A percentile compares a stretch with the other conserved stretches of the same genome.
Conservation (phyloP, 2,888 invertebrate species). For the Blastobasis lacticolella region DNA sequence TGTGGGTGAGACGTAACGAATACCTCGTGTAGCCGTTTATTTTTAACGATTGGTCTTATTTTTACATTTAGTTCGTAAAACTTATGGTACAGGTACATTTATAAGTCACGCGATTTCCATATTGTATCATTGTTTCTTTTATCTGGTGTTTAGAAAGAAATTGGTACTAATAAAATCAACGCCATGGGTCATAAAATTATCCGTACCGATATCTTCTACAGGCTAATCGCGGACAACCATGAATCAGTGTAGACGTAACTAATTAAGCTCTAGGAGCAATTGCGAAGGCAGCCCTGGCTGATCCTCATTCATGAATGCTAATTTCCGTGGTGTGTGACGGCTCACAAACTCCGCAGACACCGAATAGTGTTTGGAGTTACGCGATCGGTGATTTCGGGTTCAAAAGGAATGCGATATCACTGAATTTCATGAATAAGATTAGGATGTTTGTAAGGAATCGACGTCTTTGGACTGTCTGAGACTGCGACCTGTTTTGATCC, state of each 20-base stretch:
- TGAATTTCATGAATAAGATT: slow-evolving; percentile 9
- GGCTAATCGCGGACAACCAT: background rate
- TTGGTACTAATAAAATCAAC: too few species aligned
- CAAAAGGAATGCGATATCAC: slow-evolving; percentile 9
- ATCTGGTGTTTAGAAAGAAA: too few species aligned
- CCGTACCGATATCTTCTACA: too few species aligned
- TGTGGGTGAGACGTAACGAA: too few species aligned
- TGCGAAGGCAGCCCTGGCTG: background rate
- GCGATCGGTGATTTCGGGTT: slow-evolving; percentile 8
- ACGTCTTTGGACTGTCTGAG: background rate
- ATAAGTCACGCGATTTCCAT: too few species aligned
- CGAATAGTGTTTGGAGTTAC: slow-evolving; percentile 7
- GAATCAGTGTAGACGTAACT: slow-evolving; percentile 2
- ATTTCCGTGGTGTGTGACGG: slow-evolving; percentile 18
- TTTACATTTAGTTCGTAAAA: too few species aligned
- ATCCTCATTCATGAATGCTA: slow-evolving; percentile 38
- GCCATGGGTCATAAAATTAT: too few species aligned
- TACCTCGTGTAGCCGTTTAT: too few species aligned
- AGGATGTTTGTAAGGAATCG: background rate
- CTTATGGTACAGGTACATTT: too few species aligned
- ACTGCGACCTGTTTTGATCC: background rate
- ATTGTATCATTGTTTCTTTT: too few species aligned
- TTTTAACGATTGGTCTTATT: too few species aligned
- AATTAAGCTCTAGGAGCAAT: background rate
- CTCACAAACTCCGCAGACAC: slow-evolving; percentile 4